Evolutionary conservation across 1,140 invertebrate species (phyloP), one percentile per base, ranked within the genome.

Genomic region (Drosophila cardini): DNA sequence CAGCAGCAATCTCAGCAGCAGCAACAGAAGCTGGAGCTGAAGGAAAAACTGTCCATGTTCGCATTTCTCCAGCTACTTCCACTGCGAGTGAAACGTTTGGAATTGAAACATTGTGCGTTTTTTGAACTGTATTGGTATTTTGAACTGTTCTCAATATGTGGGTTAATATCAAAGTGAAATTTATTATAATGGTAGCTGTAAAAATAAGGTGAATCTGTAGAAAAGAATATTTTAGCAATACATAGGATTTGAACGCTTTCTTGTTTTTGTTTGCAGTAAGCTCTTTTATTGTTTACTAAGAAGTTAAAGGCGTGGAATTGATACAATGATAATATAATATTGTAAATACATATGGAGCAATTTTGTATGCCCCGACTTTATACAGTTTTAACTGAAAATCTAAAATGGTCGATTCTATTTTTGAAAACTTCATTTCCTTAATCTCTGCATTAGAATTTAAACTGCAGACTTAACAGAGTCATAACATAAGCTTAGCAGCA

Each of bases 1-100:
- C 60, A 70, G 60, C 43, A 58, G 63, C 58, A 63, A 32, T 50
- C 13, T n/a, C 48, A 55, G 18, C 50, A 38, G 60, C 67, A 43
- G 16, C 46, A 3, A 8, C 32, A 26, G 38, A 48, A 56, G 26
- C 46, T 18, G 32, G 16, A 26, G 16, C 8, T 40, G 55, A 48
- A 48, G 45, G 4, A 34, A 52, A 26, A 70, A 4, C 55, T 61
- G 34, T 15, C 45, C 63, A 46, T 69, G 55, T 10, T 40, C 34
- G 38, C 45, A 53, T 42, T 50, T 56, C 34, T 57, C 42, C 52
- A 26, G 58, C 30, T 13, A 6, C 15, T 58, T n/a, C 32, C 32
- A 4, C 9, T 18, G 26, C 9, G 16, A 40, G 11, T 2, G 40
- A 8, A 55, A 72, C 46, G 46, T 9, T 3, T 72, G 63, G 63